A percentile compares a stretch with the other conserved stretches of the same genome.
Conservation (phyloP, 2,888 invertebrate genomes). For the Microplitis deprimator region DNA sequence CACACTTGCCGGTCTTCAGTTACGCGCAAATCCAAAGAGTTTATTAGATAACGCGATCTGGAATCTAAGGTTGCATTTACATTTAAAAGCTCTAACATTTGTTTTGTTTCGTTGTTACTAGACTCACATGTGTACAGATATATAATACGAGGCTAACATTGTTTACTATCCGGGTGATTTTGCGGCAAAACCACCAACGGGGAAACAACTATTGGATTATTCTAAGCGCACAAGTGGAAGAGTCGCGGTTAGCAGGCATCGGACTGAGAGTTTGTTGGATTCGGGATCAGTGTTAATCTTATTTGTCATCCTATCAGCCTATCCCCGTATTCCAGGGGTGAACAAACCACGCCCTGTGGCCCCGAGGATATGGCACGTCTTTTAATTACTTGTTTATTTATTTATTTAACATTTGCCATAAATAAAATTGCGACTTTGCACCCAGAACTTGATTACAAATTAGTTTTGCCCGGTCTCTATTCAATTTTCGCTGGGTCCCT, state of each 20-base stretch:
- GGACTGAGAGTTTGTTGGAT: constrained; percentile 68
- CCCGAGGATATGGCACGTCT: constrained; percentile 37
- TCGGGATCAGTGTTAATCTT: constrained; percentile 71
- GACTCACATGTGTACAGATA: neutral
- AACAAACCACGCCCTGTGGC: constrained; percentile 67
- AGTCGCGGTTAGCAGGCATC: constrained; percentile 69
- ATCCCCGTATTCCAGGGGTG: constrained; percentile 65
- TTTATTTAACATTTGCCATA: neutral
- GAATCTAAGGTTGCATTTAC: neutral
- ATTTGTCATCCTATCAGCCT: constrained; percentile 70
- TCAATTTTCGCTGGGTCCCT: neutral
- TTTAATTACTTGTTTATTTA: constrained; percentile 17
- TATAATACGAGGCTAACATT: neutral
- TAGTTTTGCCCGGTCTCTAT: neutral
- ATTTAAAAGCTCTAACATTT: neutral
- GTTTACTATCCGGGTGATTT: neutral
- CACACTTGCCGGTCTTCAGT: neutral
- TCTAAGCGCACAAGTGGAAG: constrained; percentile 58
- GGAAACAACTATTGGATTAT: constrained; percentile 68
- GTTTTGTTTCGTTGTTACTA: neutral
- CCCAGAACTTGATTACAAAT: neutral
- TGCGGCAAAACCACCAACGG: neutral
- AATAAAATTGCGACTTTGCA: neutral
- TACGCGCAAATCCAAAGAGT: neutral
- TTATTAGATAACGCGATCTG: constrained; percentile 1